Percentiles rank a stretch among this genome's conserved stretches.
Conservation (phyloP, 1,140 invertebrate genomes). For the Brachystomella parvula region DNA sequence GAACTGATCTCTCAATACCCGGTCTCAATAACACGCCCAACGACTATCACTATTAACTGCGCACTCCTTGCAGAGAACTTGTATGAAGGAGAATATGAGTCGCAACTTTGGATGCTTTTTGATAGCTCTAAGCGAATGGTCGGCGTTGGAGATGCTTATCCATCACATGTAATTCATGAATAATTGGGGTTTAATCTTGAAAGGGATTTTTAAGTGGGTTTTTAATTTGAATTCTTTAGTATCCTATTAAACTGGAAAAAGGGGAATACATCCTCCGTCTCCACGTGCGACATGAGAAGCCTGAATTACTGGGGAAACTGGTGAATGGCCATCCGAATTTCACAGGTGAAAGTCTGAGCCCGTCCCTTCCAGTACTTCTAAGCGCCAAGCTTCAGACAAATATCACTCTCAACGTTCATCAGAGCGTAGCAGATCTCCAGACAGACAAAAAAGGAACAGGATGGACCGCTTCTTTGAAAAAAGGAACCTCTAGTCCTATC, state of each 20-base stretch:
- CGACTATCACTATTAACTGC: conserved; percentile 71
- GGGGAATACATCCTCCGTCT: conserved; percentile 84
- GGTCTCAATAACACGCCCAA: conserved; percentile 69
- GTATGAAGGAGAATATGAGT: conserved; percentile 92
- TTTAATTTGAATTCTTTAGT: neutral
- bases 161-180: conserved; percentile 49
- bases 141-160: conserved; percentile 78
- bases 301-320: conserved; percentile 75
- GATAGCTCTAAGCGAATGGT: conserved; percentile 81
- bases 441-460: conserved; percentile 20
- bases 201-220: neutral
- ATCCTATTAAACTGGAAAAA: conserved; percentile 72
- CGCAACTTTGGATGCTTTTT: conserved; percentile 92
- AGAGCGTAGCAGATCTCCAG: conserved; percentile 15
- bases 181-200: conserved; percentile 10
- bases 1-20: conserved; percentile 76
- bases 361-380: conserved; percentile 57
- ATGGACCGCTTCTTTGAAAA: conserved; percentile 51
- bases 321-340: conserved; percentile 46
- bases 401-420: conserved; percentile 67
- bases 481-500: conserved; percentile 57
- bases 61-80: conserved; percentile 69
- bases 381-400: conserved; percentile 64
- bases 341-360: neutral
- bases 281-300: conserved; percentile 81